Conservation (phyloP, 2,888 invertebrate genomes). For the Stenoptilia bipunctidactyla region DNA sequence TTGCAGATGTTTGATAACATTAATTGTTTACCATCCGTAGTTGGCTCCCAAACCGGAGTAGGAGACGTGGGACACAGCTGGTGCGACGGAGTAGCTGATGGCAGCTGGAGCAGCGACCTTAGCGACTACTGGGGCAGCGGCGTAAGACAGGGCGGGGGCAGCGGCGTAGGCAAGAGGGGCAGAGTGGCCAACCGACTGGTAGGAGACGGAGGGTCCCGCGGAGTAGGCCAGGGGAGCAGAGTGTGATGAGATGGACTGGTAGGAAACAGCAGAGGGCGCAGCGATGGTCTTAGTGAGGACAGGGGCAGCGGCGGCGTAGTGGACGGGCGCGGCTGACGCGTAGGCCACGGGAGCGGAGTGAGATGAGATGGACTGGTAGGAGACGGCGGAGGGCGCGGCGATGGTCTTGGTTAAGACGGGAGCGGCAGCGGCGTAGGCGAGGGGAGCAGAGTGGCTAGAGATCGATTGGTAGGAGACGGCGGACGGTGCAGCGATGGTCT, state of each 20-base stretch:
- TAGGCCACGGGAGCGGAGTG: slow-evolving; percentile 21
- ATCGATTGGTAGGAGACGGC: slow-evolving; percentile 17
- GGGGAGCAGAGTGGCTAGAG: slow-evolving; percentile 16
- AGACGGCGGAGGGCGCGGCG: no score
- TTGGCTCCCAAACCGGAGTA: slow-evolving; percentile 74
- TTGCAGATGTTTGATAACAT: slow-evolving; percentile 9
- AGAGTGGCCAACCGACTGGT: slow-evolving; percentile 14
- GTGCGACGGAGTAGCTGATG: slow-evolving; percentile 66
- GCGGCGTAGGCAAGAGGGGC: slow-evolving; percentile 21
- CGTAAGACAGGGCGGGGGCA: slow-evolving; percentile 32
- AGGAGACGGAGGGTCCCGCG: slow-evolving; percentile 26
- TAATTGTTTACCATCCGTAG: slow-evolving; percentile 71
- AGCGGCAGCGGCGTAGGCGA: slow-evolving; percentile 11
- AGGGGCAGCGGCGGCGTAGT: slow-evolving; percentile 24
- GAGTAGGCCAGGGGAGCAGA: slow-evolving; percentile 14
- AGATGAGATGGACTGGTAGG: no score
- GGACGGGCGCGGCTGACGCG: slow-evolving; percentile 25
- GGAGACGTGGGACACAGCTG: slow-evolving; percentile 72
- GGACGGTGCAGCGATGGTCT: no score
- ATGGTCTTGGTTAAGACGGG: no score
- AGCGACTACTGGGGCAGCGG: not conserved
- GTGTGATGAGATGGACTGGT: slow-evolving; percentile 21
- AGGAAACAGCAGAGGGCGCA: slow-evolving; percentile 21
- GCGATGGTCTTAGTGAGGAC: slow-evolving; percentile 13
- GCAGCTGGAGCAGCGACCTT: slow-evolving; percentile 14